Conservation (phyloP, 2,113 vertebrate species). For the Trachemys scripta region DNA sequence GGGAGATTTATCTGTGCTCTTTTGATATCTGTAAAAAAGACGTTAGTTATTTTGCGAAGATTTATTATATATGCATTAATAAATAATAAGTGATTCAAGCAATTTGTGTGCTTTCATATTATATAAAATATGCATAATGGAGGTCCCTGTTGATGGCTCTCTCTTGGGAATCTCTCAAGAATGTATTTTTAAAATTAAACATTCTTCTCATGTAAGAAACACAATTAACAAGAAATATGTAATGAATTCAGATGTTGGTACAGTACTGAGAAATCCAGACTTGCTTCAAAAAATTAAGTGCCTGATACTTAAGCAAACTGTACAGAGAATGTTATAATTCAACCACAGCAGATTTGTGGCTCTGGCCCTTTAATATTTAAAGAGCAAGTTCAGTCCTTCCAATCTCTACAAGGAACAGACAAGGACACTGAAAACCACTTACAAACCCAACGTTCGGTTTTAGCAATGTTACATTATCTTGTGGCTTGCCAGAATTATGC, state of each 20-base stretch:
- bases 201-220: slow-evolving; percentile 28
- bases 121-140: neutral
- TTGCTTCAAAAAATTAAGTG: slow-evolving; percentile 17
- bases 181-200: slow-evolving; percentile 20
- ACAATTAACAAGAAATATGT: neutral
- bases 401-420: neutral
- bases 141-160: neutral
- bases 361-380: slow-evolving; percentile 61
- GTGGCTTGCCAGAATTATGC: too few species aligned
- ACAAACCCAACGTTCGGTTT: neutral
- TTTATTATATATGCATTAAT: neutral
- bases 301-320: neutral
- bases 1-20: neutral
- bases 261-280: neutral
- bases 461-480: neutral
- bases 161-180: neutral
- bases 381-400: slow-evolving; percentile 8
- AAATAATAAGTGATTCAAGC: neutral
- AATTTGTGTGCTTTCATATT: slow-evolving; percentile 1
- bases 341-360: neutral
- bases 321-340: neutral
- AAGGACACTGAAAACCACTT: slow-evolving; percentile 39
- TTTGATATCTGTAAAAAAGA: neutral
- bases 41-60: neutral
- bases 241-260: slow-evolving; percentile 6